Evolutionary conservation across 2,888 invertebrate genomes (phyloP).

Genomic region (Tachina lurida): DNA sequence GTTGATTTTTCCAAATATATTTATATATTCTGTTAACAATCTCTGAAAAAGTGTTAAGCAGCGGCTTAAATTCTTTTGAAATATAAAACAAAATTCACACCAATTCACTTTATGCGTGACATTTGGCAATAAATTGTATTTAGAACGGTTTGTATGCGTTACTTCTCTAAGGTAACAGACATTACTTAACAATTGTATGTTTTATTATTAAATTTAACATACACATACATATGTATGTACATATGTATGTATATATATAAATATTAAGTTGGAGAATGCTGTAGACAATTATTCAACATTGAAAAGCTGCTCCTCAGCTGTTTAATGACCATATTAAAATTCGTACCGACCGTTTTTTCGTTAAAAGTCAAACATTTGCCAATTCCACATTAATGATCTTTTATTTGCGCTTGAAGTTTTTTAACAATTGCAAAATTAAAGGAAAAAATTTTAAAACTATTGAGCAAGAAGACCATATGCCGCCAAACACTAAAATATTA

Average conservation of each 20-base stretch:
- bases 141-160: not conserved
- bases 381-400: slow-evolving; percentile 14
- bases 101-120: not conserved
- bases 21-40: slow-evolving; percentile 17
- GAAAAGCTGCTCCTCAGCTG: not conserved
- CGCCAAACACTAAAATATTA: slow-evolving; percentile 32
- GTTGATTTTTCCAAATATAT: not conserved
- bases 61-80: slow-evolving; percentile 41
- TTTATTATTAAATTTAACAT: slow-evolving; percentile 10
- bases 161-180: not conserved
- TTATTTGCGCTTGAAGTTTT: slow-evolving; percentile 14
- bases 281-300: not conserved
- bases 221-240: too few species aligned
- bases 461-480: slow-evolving; percentile 33
- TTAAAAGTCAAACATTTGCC: slow-evolving; percentile 17
- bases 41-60: not conserved
- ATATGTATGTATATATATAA: too few species aligned
- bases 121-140: slow-evolving; percentile 31
- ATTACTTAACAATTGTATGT: not conserved
- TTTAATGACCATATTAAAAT: slow-evolving; percentile 24
- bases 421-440: slow-evolving; percentile 33
- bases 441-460: not conserved
- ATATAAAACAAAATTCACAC: slow-evolving; percentile 28
- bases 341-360: not conserved
- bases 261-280: not conserved